Conservation (phyloP, 2,797 vertebrate genomes). For the Molossus alvarezi region DNA sequence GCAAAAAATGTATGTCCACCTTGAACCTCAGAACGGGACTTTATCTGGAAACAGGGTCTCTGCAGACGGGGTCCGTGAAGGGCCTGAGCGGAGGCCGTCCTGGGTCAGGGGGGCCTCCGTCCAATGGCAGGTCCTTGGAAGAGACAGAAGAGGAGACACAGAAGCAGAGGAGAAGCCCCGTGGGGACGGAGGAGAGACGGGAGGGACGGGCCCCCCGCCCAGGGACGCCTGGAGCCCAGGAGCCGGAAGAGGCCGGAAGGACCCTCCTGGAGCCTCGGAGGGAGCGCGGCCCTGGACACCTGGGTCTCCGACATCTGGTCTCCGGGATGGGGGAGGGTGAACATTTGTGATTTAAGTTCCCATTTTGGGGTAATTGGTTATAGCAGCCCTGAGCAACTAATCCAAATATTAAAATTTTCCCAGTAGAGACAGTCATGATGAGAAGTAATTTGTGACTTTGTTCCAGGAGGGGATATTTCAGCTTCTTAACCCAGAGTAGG, state of each 20-base stretch:
- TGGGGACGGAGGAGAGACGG: not conserved
- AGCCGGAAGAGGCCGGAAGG: too few relatives aligned
- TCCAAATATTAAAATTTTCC: not conserved
- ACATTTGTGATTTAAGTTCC: not conserved
- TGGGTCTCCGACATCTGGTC: not conserved
- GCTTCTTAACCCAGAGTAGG: rapidly evolving
- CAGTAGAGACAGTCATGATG: rapidly evolving
- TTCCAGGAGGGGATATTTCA: not conserved
- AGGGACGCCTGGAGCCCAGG: not conserved
- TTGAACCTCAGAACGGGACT: not conserved
- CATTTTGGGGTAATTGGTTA: not conserved
- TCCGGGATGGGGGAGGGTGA: not conserved
- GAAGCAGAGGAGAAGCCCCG: too few relatives aligned
- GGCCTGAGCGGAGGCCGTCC: not conserved
- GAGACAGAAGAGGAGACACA: too few relatives aligned
- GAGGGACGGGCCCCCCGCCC: too few relatives aligned
- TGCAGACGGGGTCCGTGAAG: not conserved
- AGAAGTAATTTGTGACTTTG: rapidly evolving
- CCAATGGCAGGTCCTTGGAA: too few relatives aligned
- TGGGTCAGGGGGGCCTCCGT: too few relatives aligned
- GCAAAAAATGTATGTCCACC: too few relatives aligned
- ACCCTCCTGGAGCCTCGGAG: too few relatives aligned
- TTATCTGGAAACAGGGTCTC: not conserved
- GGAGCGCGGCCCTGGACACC: too few relatives aligned
- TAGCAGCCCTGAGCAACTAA: not conserved